Conservation (phyloP, 1,140 invertebrate species). For the Drosophila simulans region DNA sequence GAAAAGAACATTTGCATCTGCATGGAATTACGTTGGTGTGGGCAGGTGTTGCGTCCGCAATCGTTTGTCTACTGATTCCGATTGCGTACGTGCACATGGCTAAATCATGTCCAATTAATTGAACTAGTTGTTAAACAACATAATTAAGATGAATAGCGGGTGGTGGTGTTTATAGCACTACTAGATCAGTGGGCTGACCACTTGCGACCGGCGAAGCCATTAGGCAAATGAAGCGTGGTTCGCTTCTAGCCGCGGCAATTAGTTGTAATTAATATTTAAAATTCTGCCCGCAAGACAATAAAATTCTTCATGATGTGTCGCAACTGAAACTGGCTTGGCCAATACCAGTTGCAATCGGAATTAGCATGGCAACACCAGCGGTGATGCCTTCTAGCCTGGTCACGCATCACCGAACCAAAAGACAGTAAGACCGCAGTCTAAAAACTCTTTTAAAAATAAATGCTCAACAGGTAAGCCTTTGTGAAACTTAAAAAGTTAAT, state of each 20-base stretch:
- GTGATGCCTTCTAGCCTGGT: conserved; percentile 25
- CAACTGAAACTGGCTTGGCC: conserved; percentile 31
- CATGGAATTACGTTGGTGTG: conserved; percentile 7
- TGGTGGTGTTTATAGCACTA: too few relatives aligned
- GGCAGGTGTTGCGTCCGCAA: conserved; percentile 30
- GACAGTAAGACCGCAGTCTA: not conserved
- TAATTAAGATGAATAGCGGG: conserved; percentile 61
- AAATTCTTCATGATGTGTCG: conserved; percentile 41
- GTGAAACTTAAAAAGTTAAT: not conserved
- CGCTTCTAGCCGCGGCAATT: conserved; percentile 47
- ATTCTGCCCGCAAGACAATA: conserved; percentile 50
- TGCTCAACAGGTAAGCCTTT: not conserved
- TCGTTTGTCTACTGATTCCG: conserved; percentile 19
- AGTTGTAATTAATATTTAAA: conserved; percentile 69
- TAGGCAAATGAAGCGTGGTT: conserved; percentile 65
- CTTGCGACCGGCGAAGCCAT: conserved; percentile 41
- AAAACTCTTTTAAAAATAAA: not conserved
- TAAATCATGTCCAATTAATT: conserved; percentile 79
- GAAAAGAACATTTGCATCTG: conserved; percentile 26
- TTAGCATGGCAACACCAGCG: conserved; percentile 54
- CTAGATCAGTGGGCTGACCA: not conserved
- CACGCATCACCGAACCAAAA: conserved; percentile 34
- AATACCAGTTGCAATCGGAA: conserved; percentile 52
- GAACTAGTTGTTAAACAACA: conserved; percentile 73
- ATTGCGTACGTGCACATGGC: conserved; percentile 45